These are phyloP conservation scores for Corythaixoides concolor DNA, from an alignment of 2,113 vertebrate species.

Conservation along the genomic window DNA sequence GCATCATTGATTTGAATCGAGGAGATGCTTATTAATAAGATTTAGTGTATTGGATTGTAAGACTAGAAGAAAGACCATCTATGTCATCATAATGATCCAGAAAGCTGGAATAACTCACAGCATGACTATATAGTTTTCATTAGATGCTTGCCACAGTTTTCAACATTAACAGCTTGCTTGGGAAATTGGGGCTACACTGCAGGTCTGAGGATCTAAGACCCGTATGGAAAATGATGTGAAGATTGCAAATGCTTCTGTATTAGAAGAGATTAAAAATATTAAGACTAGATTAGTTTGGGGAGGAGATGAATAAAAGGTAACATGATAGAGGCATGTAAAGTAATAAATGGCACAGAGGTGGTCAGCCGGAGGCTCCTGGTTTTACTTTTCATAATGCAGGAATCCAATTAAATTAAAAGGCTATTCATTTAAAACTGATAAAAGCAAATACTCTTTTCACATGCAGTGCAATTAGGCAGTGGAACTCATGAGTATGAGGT, in stretches of 20 bases:
- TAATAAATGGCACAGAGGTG: background rate
- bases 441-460: background rate
- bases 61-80: background rate
- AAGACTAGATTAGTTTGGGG: background rate
- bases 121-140: background rate
- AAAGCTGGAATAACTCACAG: background rate
- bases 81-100: background rate
- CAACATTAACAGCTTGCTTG: background rate
- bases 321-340: background rate
- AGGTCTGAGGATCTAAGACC: background rate
- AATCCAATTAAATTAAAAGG: background rate
- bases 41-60: background rate
- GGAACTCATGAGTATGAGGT: background rate
- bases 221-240: background rate
- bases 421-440: background rate
- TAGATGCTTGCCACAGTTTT: background rate
- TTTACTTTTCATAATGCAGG: background rate
- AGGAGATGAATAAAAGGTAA: background rate
- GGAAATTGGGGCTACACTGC: background rate
- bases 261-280: slow-evolving; percentile 3
- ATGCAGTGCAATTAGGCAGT: background rate
- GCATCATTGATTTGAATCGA: background rate
- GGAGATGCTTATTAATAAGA: background rate
- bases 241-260: background rate
- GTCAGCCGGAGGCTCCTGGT: background rate